A percentile compares a stretch with the other conserved stretches of the same genome.
These are phyloP conservation scores for Misgurnus mizolepis DNA, from an alignment of 2,113 vertebrate species.

Conservation along the genomic window DNA sequence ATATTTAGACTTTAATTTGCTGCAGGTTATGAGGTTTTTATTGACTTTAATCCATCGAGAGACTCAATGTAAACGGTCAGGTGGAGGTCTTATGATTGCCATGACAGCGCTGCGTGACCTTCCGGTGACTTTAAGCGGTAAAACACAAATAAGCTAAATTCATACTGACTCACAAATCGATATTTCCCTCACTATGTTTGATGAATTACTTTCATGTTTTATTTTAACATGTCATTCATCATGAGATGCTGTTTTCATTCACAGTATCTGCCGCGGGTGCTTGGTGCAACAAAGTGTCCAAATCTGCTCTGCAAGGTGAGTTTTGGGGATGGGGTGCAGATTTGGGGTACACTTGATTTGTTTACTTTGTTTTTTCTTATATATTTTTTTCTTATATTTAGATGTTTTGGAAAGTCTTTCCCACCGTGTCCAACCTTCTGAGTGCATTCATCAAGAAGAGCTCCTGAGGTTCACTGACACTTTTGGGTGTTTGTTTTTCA, in stretches of 20 bases:
- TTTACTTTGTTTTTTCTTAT: neutral
- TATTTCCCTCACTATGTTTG: neutral
- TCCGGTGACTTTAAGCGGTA: slow-evolving; percentile 23
- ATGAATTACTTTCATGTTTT: neutral
- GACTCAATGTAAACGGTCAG: neutral
- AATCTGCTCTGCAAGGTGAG: slow-evolving; percentile 16
- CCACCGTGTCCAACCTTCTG: slow-evolving; percentile 36
- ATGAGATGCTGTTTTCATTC: neutral
- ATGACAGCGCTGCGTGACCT: neutral
- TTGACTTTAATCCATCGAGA: slow-evolving; percentile 1
- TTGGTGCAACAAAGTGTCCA: slow-evolving; percentile 26
- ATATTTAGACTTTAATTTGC: neutral
- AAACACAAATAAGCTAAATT: neutral
- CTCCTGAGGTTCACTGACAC: slow-evolving; percentile 33
- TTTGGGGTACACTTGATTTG: neutral
- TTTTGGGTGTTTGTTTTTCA: slow-evolving; percentile 42
- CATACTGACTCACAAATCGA: neutral
- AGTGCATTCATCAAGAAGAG: slow-evolving; percentile 38
- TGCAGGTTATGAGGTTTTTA: slow-evolving; percentile 29
- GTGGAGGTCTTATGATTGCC: slow-evolving; percentile 16
- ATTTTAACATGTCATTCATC: neutral
- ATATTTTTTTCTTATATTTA: neutral
- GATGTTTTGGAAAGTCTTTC: slow-evolving; percentile 38
- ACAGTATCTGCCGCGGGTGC: slow-evolving; percentile 48
- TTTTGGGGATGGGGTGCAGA: neutral